Conservation (phyloP, 2,797 vertebrate species). For the Lepidocolaptes lacrymiger region DNA sequence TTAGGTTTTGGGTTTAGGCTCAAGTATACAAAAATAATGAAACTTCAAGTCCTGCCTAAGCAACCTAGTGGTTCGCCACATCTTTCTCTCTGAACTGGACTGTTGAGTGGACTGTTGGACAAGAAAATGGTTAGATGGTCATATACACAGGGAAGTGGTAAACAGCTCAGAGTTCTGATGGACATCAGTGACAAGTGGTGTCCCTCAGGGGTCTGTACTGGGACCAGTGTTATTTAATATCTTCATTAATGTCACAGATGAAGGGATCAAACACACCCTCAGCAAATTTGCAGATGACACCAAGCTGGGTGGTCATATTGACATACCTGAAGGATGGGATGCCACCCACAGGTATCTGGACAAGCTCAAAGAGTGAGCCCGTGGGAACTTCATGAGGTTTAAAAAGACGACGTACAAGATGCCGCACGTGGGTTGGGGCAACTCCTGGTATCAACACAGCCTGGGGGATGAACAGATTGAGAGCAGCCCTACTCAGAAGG, state of each 20-base stretch:
- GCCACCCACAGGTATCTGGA: not conserved
- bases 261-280: fast-evolving
- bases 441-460: fast-evolving
- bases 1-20: not conserved
- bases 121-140: not conserved
- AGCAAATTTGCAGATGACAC: not conserved
- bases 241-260: fast-evolving
- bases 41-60: not conserved
- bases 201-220: fast-evolving
- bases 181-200: not conserved
- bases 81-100: not conserved
- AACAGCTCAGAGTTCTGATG: not conserved
- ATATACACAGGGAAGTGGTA: not conserved
- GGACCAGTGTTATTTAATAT: too few relatives aligned
- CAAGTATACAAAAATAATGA: not conserved
- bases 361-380: fast-evolving
- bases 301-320: not conserved
- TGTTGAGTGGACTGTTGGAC: not conserved
- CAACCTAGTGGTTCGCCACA: too few relatives aligned
- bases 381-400: not conserved
- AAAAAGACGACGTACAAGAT: not conserved
- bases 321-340: not conserved
- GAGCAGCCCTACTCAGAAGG: not conserved
- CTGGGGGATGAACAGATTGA: not conserved
- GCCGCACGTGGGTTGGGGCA: fast-evolving